phyloP scores from a whole-genome alignment of 2,113 vertebrate species.

The Silurus asotus region DNA sequence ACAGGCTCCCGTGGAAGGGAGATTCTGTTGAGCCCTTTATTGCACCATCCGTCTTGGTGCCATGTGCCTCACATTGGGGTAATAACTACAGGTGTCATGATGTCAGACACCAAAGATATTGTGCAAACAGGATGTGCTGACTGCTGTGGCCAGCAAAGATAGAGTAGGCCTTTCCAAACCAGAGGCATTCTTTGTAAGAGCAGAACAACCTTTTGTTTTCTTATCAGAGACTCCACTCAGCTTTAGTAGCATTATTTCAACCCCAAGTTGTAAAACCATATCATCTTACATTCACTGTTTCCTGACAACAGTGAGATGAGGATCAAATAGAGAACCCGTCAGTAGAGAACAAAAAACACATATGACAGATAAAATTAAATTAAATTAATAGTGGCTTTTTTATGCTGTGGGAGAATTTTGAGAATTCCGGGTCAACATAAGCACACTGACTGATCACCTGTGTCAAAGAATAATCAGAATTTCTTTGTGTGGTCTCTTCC shows the following conservation, averaged over 20 bases:
- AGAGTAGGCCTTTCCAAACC: conserved; percentile 1
- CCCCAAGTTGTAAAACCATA: neutral
- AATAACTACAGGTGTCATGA: conserved; percentile 43
- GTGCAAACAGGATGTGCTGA: conserved; percentile 41
- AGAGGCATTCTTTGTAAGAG: conserved; percentile 15
- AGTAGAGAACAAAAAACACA: neutral
- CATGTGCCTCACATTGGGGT: conserved; percentile 21
- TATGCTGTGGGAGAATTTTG: neutral
- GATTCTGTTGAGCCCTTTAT: conserved; percentile 34
- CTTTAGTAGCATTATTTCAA: neutral
- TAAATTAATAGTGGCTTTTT: neutral
- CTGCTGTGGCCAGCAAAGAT: conserved; percentile 28
- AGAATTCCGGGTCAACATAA: too few species aligned
- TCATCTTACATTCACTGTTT: neutral
- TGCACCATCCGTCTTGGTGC: conserved; percentile 33
- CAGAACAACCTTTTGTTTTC: conserved; percentile 40
- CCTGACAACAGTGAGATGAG: neutral
- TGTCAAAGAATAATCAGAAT: too few species aligned
- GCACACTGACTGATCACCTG: neutral
- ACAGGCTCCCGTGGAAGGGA: conserved; percentile 32
- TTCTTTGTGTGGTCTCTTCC: neutral
- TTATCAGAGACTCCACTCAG: conserved; percentile 26
- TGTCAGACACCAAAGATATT: conserved; percentile 46
- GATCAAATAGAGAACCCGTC: neutral
- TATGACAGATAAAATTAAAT: neutral